Evolutionary conservation across 2,797 vertebrate species (phyloP), one percentile per base, ranked within the genome.

Genomic region (Philypnodon macrostomus): DNA sequence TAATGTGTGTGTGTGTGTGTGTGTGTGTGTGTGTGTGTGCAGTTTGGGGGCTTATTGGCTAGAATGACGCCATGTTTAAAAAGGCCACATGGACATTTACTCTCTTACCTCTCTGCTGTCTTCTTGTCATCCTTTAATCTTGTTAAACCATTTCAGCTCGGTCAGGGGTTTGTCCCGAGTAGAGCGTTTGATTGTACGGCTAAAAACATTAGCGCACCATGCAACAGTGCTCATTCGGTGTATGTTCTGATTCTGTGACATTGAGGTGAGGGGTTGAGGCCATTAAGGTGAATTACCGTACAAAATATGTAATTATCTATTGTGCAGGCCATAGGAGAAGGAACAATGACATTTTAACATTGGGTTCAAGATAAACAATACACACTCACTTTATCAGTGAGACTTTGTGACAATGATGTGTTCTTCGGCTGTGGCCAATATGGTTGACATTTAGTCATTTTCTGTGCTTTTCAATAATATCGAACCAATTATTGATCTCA

Each of bases 91-190:
- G 14, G 59, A 65, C 52, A 39, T 53, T 61, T 33, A 41, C 51
- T 58, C 56, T 3, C 67, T 58, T 68, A 68, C 61, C 37, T 44
- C 56, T 63, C 47, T 61, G 37, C 62, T 53, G 49, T 80, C 58
- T 68, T 73, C 61, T 68, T 70, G 76, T 84, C 82, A 84, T 83
- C 76, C 75, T 46, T 80, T 88, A 88, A 88, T 87, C 85, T 75
- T 48, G 83, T 87, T 87, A 84, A 68, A 79, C 46, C 38, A 77
- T 84, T 86, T 79, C 67, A 83, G 77, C 79, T 47, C 59, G 15
- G 73, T 86, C 84, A 85, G 85, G 80, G 49, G 62, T 84, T 82
- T 70, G 62, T 38, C 36, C 51, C 10, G 37, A 70, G 39, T 36
- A 56, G 46, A 67, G 67, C 55, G 61, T 70, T 80, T 75, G 71